Evolutionary conservation across 2,797 vertebrate species (phyloP), one percentile per base, ranked within the genome.

Genomic region (Coendou prehensilis): DNA sequence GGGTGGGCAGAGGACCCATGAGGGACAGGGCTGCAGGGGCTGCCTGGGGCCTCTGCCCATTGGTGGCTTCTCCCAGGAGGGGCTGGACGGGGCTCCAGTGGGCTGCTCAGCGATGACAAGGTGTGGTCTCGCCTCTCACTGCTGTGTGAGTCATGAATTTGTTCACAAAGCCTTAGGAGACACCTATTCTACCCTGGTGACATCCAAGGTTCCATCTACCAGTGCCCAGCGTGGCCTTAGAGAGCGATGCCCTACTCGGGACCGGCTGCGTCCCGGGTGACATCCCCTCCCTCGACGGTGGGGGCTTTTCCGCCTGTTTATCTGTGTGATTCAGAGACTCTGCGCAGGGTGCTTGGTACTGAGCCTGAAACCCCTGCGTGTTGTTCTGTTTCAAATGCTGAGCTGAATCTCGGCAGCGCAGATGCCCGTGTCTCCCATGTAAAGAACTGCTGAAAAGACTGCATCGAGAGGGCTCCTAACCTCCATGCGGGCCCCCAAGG

Each of bases 281-380:
- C 1, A 0, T 2, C 7, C 30, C n/a, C 0, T 0, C 23, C 59
- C 59, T 9, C 0, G 20, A 45, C 0, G 28, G 1, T 14, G 15
- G n/a, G 17, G 2, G 0, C 17, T 45, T 41, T 22, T 18, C 5
- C 3, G 22, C 23, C 18, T 2, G 28, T 41, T 50, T 6, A 1
- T 22, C 5, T 0, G 0, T 9, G 33, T 0, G 33, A 14, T 7
- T 47, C 67, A 1, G 5, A 28, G 33, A 1, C 50, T 1, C 45
- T 15, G 59, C 59, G 59, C 0, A 4, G 4, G 26, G 79, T 30
- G 7, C 45, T 22, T 30, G 67, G 41, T 2, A 18, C 8, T 22
- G 14, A 63, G 8, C 56, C 26, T 2, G 82, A n/a, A 47, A 8
- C 45, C 30, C 22, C 22, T 54, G 37, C 0, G 1, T 6, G 0